Base-by-base conservation (phyloP, 2,888 invertebrate genomes). In the Hydraecia micacea region DNA sequence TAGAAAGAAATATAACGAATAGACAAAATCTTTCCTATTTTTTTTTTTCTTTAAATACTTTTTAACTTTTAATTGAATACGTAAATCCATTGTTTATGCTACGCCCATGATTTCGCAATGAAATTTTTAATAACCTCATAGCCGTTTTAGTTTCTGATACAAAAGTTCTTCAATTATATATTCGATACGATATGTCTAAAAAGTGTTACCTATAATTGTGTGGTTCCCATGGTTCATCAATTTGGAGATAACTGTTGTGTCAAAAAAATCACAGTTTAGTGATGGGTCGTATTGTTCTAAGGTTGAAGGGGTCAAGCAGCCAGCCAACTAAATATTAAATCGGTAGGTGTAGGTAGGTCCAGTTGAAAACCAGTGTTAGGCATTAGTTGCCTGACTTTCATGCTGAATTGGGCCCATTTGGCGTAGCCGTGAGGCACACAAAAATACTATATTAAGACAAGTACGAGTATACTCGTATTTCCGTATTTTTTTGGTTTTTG, bases 81-180 rank as follows among this genome's bases (percentile, higher is more conserved):
- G 72, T 74, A 80, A 90, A 90, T 90, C 90, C 87, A 90, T 90
- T 90, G 85, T 87, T 70, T 83, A 89, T 79, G 90, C 79, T 84
- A 89, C 86, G 88, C 84, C 81, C 76, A 77, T 79, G 82, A 84
- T 84, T 88, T 88, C 1, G 89, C 88, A 89, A 89, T 84, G 84
- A 88, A 89, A 88, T 89, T 67, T 39, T 77, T 89, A 88, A 87
- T 81, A 46, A 87, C 87, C 62, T 67, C n/a, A 80, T 72, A 25
- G 77, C 67, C 83, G 81, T 85, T 79, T 86, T 80, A 81, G 80
- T 83, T 81, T 87, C 65, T 79, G 80, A 79, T 83, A 79, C 68
- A 85, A 84, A 80, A 81, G 49, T 73, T 82, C 76, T 21, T 75
- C 89, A 90, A 90, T 90, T 90, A 90, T 52, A 13, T 87, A 90